Percentiles rank a stretch among this genome's conserved stretches.
Conservation (phyloP, 2,888 invertebrate genomes). For the Caenorhabditis imperialis region DNA sequence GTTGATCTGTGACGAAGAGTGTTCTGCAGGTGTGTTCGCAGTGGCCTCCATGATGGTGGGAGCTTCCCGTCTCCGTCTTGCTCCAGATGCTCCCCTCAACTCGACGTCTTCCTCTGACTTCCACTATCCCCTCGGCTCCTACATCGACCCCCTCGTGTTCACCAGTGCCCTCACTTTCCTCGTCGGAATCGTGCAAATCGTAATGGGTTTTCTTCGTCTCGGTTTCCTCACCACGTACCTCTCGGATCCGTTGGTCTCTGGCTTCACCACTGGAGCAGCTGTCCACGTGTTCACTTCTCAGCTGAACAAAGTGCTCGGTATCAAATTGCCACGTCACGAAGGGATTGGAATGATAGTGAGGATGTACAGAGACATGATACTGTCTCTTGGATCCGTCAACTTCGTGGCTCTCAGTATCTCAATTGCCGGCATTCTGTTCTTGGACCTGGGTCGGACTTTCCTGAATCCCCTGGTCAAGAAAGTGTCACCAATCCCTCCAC, state of each 20-base stretch:
- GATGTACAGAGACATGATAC: conserved; percentile 66
- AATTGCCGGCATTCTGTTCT: conserved; percentile 67
- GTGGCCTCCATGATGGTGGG: conserved; percentile 81
- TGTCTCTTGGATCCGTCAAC: conserved; percentile 60
- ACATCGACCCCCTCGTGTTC: conserved; percentile 83
- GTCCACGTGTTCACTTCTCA: conserved; percentile 80
- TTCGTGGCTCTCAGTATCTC: conserved; percentile 67
- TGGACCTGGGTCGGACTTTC: conserved; percentile 70
- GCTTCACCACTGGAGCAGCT: conserved; percentile 81
- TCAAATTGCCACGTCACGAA: conserved; percentile 78
- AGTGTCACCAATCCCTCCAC: conserved; percentile 69
- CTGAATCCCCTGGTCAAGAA: conserved; percentile 71
- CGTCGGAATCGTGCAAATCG: conserved; percentile 86
- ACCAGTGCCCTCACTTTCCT: conserved; percentile 86
- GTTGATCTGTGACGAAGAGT: too few relatives aligned
- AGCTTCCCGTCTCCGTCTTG: conserved; percentile 81
- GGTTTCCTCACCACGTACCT: conserved; percentile 78
- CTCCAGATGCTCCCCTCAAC: conserved; percentile 80
- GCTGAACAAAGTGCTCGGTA: conserved; percentile 79
- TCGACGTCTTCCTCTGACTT: conserved; percentile 25
- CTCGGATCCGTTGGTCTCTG: conserved; percentile 79
- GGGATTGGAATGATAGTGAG: conserved; percentile 80
- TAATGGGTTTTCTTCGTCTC: conserved; percentile 85
- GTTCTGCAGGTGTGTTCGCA: conserved; percentile 77
- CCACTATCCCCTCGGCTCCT: conserved; percentile 62